Evolutionary conservation across 1,140 invertebrate genomes (phyloP).

Genomic region (Drosophila murphyi): DNA sequence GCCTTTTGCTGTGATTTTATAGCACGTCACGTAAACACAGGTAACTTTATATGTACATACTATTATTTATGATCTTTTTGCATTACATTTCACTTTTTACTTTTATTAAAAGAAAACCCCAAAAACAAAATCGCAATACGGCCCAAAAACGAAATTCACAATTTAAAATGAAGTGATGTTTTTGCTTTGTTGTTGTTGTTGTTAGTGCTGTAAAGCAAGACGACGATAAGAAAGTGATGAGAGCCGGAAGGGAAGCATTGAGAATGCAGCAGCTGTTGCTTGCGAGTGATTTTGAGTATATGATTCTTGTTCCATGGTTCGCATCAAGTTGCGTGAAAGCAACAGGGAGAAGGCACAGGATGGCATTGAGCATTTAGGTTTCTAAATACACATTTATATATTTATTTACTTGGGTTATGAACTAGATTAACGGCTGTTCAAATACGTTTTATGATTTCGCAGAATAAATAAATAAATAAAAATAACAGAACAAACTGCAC

Average conservation of each 20-base stretch:
- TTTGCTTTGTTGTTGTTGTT: constrained; percentile 20
- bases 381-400: neutral
- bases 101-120: constrained; percentile 34
- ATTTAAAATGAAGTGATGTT: constrained; percentile 28
- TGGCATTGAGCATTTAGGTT: neutral
- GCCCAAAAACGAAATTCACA: constrained; percentile 21
- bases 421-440: neutral
- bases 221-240: neutral
- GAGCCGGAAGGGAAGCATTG: constrained; percentile 9
- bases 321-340: constrained; percentile 16
- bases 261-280: constrained; percentile 60
- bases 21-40: constrained; percentile 31
- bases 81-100: constrained; percentile 15
- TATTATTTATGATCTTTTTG: constrained; percentile 39
- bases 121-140: constrained; percentile 37
- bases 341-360: neutral
- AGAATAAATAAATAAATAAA: constrained; percentile 3
- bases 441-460: constrained; percentile 19
- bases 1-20: constrained; percentile 29
- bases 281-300: constrained; percentile 31
- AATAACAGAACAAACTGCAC: neutral
- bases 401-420: neutral
- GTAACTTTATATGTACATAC: constrained; percentile 23
- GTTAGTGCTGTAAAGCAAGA: constrained; percentile 31
- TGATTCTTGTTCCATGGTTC: constrained; percentile 28